Percentiles rank a stretch among this genome's conserved stretches.
phyloP scores from a whole-genome alignment of 2,113 vertebrate species.

The Corydoras maculifer region DNA sequence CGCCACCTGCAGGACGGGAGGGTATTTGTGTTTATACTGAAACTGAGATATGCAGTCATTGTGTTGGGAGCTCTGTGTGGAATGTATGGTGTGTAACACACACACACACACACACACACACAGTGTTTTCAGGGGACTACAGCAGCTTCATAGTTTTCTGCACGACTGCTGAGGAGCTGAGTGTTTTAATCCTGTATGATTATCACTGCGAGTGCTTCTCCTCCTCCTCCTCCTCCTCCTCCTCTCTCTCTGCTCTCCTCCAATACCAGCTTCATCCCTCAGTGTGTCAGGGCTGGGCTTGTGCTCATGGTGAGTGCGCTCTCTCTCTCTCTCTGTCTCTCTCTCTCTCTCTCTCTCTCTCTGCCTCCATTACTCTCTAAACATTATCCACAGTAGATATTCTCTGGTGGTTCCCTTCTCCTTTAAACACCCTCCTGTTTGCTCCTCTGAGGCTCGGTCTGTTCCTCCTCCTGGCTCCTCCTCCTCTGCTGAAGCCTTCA shows the following conservation, averaged over 20 bases:
- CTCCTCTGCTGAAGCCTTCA: slow-evolving; percentile 34
- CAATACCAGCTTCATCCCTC: slow-evolving; percentile 44
- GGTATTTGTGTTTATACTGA: not conserved
- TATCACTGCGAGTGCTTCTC: slow-evolving; percentile 8
- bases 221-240: slow-evolving; percentile 23
- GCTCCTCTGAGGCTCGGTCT: slow-evolving; percentile 19
- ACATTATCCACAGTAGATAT: slow-evolving; percentile 11
- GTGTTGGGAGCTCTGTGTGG: not conserved
- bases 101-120: not conserved
- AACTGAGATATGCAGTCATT: not conserved
- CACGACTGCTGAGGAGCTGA: slow-evolving; percentile 6
- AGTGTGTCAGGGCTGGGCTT: slow-evolving; percentile 49
- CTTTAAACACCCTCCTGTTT: slow-evolving; percentile 6
- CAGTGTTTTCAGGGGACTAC: slow-evolving; percentile 5
- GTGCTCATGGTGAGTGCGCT: slow-evolving; percentile 60
- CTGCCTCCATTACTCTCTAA: slow-evolving; percentile 5
- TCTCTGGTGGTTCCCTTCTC: not conserved
- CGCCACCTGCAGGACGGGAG: slow-evolving; percentile 9
- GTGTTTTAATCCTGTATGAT: slow-evolving; percentile 23
- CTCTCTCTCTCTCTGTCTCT: slow-evolving; percentile 22
- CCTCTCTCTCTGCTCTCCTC: slow-evolving; percentile 23
- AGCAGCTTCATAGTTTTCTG: slow-evolving; percentile 20
- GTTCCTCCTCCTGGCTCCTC: slow-evolving; percentile 44
- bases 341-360: slow-evolving; percentile 22
- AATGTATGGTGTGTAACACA: not conserved